Percentiles rank a stretch among this genome's conserved stretches.
phyloP scores from a whole-genome alignment of 2,888 invertebrate genomes.

The Acanthoscelides obtectus region DNA sequence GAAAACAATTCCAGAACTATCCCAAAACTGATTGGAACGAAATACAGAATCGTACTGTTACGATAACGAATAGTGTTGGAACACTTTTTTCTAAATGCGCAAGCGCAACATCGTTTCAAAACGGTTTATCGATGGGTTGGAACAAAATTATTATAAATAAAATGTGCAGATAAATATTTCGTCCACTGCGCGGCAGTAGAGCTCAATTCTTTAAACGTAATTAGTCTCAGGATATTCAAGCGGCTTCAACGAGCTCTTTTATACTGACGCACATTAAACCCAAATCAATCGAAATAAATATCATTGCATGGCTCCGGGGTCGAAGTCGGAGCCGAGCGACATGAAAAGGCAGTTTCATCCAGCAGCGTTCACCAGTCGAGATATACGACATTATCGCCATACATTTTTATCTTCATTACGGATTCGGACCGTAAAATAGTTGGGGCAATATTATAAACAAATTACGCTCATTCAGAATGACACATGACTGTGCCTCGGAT shows the following conservation, averaged over 20 bases:
- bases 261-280: background rate
- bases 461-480: background rate
- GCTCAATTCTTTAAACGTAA: background rate
- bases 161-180: background rate
- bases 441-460: background rate
- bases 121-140: too few relatives aligned
- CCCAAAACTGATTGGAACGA: too few relatives aligned
- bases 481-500: background rate
- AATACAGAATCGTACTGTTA: too few relatives aligned
- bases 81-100: too few relatives aligned
- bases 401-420: background rate
- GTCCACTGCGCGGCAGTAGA: background rate
- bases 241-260: background rate
- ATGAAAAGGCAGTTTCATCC: background rate
- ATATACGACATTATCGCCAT: background rate
- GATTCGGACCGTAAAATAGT: background rate
- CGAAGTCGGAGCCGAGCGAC: background rate
- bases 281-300: background rate
- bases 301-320: background rate
- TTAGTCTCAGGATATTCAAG: background rate
- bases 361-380: background rate
- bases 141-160: too few relatives aligned
- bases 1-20: too few relatives aligned
- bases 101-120: too few relatives aligned
- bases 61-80: too few relatives aligned